Base-by-base conservation (phyloP, 1,140 invertebrate species). In the Drosophila watanabei region DNA sequence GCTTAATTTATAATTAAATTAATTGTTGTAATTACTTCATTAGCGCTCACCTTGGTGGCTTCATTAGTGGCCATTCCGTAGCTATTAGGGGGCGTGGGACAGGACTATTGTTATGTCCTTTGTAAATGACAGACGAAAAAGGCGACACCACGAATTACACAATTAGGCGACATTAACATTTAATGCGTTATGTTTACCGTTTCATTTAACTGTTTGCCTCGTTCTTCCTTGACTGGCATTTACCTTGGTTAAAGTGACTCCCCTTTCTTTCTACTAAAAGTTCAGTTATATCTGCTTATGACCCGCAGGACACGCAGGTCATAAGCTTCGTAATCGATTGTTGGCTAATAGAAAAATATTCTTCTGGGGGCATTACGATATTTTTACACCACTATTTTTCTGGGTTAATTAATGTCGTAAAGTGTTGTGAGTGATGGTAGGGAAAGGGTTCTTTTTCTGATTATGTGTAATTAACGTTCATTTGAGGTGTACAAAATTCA, bases 1-100 rank as follows among this genome's bases (percentile, higher is more conserved):
- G 86, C 86, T 90, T 90, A 90, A 90, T 90, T 90, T 90, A 90
- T 90, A 90, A 90, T 90, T 90, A 90, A 90, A 90, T 90, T 90
- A 90, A 90, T 90, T 90, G 86, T 90, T 90, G 86, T 90, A 90
- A 90, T 90, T 90, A 90, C 87, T 90, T 90, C 87, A 90, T 90
- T 90, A 90, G 79, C 79, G 79, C 82, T 79, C 62, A 63, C 46
- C 69, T 66, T 33, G 43, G 58, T 51, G 51, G 68, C 62, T 88
- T 89, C 81, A 88, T 88, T 89, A 88, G 73, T 57, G 60, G 35
- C 77, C 45, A 58, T 77, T 72, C 65, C 57, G 11, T 13, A 41
- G 58, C 76, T 20, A 33, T 52, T 57, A 52, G 65, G 49, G 11
- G 30, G n/a, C 45, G 43, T 45, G 48, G 68, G 20, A 10, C 35